Base-by-base conservation (phyloP, 2,888 invertebrate species). In the Dromius quadrimaculatus region DNA sequence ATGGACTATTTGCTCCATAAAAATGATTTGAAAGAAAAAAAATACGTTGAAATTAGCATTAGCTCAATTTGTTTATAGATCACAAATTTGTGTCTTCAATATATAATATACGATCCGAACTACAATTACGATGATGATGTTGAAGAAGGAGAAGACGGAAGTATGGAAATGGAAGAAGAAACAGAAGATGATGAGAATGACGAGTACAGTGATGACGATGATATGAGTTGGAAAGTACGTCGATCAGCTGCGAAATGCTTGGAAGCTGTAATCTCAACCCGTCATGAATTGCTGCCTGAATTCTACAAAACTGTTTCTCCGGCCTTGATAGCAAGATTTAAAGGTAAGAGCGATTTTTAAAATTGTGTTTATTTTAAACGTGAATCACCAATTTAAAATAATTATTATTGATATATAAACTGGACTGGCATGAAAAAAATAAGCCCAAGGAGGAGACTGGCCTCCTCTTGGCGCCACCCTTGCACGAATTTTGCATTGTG, bases 161-260 rank as follows among this genome's bases (percentile, higher is more conserved):
- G 87, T 34, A 91, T 90, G 79, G 94, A 91, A 72, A 89, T 87
- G 0, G 88, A 88, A 72, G 88, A 88, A 64, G 87, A 84, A 1
- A 90, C 89, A 22, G 90, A 90, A 72, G 90, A 89, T 59, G 92
- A 91, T 47, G 94, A 93, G 20, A 94, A 95, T 75, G 95, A 97
- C 78, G 98, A 98, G 78, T 99, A 98, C 81, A 97, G 97, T 50
- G 99, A 99, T 82, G 99, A 99, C 82, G 99, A 99, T 81, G 99
- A 99, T 80, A 96, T 99, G 94, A 97, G 97, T 72, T 99, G 99
- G 98, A 98, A 98, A 86, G 94, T 94, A 6, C 87, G 99, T 34
- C 89, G 99, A 41, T 94, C 98, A 0, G 95, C 98, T 2, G 98
- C 99, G 0, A 99, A 99, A 83, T 98, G 98, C 79, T 85, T 99